Base-by-base conservation (phyloP, 2,888 invertebrate genomes). In the Hymenopus coronatus region DNA sequence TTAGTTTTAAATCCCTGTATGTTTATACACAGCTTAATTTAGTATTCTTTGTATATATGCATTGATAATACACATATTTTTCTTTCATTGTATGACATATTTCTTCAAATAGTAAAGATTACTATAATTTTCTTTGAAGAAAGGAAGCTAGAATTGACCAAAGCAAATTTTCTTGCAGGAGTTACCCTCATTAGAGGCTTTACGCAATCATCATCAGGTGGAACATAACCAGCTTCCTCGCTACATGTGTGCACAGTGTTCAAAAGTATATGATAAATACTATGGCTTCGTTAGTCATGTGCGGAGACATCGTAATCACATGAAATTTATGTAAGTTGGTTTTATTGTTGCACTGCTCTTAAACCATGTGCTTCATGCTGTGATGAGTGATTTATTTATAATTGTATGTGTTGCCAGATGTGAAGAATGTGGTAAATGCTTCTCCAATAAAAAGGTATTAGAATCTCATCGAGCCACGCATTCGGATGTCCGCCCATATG, bases 211-310 rank as follows among this genome's bases (percentile, higher is more conserved):
- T 92, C 95, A 95, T 85, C 94, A 94, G 90, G 93, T 94, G 12
- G 94, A 95, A 0, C 96, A 96, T 91, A 95, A 95, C 84, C 95
- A 95, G 91, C 94, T 95, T 90, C 94, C 95, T 0, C 95, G 95
- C 9, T 96, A 95, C 91, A 94, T 94, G 91, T 96, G 96, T 92
- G 94, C 95, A 28, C 95, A 96, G 91, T 96, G 96, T 92, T 95
- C 95, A 84, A 95, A 95, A 91, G 94, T 95, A 25, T 95, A 94
- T 90, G 94, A 95, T 84, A 95, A 95, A 91, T 96, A 96, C 92
- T 94, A 94, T 90, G 94, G 94, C 7, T 96, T 96, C 92, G 92
- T 96, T 12, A 94, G 95, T 88, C 96, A 96, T 92, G 95, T 96
- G 0, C 93, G 94, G 90, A 94, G 94, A 85, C 96, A 96, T 92